These are phyloP conservation scores for Psittacus erithacus DNA, from an alignment of 2,113 vertebrate genomes.

Conservation along the genomic window DNA sequence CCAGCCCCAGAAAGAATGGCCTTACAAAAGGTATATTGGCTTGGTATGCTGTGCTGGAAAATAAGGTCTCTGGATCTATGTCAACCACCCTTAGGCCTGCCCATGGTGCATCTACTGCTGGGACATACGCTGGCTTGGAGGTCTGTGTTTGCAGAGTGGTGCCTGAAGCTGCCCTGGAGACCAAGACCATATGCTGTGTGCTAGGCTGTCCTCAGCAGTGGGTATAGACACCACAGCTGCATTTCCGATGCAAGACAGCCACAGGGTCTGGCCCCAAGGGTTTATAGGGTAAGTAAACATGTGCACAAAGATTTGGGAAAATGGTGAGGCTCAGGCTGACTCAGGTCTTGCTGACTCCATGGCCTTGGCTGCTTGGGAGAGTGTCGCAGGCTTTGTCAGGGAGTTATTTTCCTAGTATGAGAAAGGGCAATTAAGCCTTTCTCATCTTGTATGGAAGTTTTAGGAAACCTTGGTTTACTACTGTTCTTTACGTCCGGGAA, in stretches of 20 bases:
- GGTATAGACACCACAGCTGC: not conserved
- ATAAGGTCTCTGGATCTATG: not conserved
- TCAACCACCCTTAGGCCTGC: not conserved
- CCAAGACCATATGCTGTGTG: fast-evolving
- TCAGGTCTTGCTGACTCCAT: not conserved
- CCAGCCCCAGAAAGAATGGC: not conserved
- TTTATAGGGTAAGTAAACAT: fast-evolving
- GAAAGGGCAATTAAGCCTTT: not conserved
- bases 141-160: too few relatives aligned
- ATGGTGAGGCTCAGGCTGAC: not conserved
- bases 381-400: not conserved
- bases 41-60: not conserved
- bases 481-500: not conserved
- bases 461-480: not conserved
- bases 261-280: too few relatives aligned
- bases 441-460: not conserved
- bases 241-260: fast-evolving
- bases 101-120: not conserved
- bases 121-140: not conserved
- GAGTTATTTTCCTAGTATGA: not conserved
- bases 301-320: not conserved
- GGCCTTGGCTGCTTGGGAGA: not conserved
- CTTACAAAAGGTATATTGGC: fast-evolving
- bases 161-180: not conserved
- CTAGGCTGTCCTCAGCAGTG: not conserved